Conservation (phyloP, 2,888 invertebrate genomes). For the Xanthorhoe spadicearia region DNA sequence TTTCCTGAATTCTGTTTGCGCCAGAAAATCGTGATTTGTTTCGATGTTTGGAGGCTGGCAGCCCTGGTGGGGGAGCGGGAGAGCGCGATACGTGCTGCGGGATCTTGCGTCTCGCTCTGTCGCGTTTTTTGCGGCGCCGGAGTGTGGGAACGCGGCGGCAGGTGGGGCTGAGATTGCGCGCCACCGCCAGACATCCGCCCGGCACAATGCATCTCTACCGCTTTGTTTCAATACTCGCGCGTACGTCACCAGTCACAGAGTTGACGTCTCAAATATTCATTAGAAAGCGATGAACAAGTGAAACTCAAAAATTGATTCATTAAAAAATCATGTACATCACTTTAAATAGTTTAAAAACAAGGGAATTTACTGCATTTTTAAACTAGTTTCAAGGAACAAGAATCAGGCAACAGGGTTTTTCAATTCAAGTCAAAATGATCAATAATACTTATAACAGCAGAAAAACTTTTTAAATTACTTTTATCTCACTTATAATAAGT, state of each 20-base stretch:
- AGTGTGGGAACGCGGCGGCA: conserved; percentile 84
- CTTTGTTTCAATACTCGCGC: conserved; percentile 75
- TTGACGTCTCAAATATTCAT: conserved; percentile 61
- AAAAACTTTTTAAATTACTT: neutral
- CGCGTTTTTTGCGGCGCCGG: conserved; percentile 84
- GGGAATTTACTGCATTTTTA: too few species aligned
- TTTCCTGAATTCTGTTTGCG: conserved; percentile 59
- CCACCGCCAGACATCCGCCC: conserved; percentile 76
- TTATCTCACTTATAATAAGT: neutral
- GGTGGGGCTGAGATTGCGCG: conserved; percentile 84
- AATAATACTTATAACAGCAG: neutral
- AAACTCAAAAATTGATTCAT: too few species aligned
- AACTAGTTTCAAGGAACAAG: too few species aligned
- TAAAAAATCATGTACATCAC: neutral
- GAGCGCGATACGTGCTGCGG: conserved; percentile 61
- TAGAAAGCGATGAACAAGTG: conserved; percentile 43
- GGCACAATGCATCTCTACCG: conserved; percentile 80
- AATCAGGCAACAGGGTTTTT: too few species aligned
- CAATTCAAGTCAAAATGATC: neutral
- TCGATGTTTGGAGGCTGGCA: conserved; percentile 61
- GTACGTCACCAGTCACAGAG: conserved; percentile 70
- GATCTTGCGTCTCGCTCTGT: conserved; percentile 65
- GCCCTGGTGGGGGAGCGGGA: conserved; percentile 74
- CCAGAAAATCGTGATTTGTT: conserved; percentile 74
- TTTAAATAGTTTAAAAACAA: neutral